Evolutionary conservation across 2,113 vertebrate species (phyloP), one percentile per base, ranked within the genome.

Genomic region (Agapornis roseicollis): DNA sequence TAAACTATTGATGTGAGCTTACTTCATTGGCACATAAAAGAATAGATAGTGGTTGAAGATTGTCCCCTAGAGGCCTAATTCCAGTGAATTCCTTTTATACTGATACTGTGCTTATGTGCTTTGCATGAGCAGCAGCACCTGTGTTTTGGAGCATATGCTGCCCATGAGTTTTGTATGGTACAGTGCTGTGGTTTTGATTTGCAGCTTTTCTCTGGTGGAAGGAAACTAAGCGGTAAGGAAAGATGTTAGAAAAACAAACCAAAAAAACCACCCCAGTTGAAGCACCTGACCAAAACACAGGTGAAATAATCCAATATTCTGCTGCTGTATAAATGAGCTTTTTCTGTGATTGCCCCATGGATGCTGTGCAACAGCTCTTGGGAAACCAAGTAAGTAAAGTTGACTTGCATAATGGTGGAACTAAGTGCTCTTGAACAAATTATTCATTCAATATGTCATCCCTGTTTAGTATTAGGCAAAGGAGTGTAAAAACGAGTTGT

Each of bases 91-190:
- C n/a, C 11, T 68, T 76, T 92, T 72, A 29, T 37, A 19, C 9
- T 1, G 0, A 20, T 0, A 0, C 10, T 50, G 79, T 61, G 14
- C 39, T 88, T 47, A 2, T 2, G 7, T 6, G 22, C 17, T 80
- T 25, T 61, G 25, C 6, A 28, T 39, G 52, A 86, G 47, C 4
- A 0, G 25, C 41, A 88, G 19, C 44, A 80, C 28, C 20, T 80
- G 17, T 58, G 49, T 49, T 74, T 85, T 83, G 49, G 24, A 69
- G 31, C 11, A 37, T 12, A 7, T 7, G 9, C n/a, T 22, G 41
- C n/a, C 24, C 19, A 2, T 29, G 50, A 55, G 33, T 47, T 90
- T 69, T 63, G 37, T 35, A 18, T 17, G 64, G 27, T 88, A 27
- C 9, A 24, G 44, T 63, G 29, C 49, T 65, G 0, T 65, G 44